These are phyloP conservation scores for Rostratula benghalensis DNA, from an alignment of 2,113 vertebrate genomes.

Conservation along the genomic window DNA sequence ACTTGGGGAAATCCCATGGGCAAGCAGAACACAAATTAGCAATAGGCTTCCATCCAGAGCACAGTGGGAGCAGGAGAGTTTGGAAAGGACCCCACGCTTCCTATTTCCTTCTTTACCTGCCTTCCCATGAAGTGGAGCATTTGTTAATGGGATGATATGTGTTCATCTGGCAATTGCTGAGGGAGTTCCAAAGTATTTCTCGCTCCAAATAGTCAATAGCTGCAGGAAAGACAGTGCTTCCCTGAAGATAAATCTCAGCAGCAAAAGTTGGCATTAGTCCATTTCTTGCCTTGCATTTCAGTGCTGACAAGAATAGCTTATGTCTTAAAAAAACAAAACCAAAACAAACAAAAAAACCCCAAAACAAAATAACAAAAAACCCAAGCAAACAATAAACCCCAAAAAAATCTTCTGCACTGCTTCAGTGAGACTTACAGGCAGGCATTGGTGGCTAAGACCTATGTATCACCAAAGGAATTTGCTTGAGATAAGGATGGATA, in stretches of 20 bases:
- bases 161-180: not conserved
- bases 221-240: not conserved
- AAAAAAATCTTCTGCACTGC: not conserved
- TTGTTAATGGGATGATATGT: not conserved
- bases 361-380: too few species aligned
- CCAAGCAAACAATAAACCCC: too few species aligned
- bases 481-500: not conserved
- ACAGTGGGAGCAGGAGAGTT: not conserved
- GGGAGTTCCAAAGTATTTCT: not conserved
- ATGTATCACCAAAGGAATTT: not conserved
- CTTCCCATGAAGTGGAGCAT: not conserved
- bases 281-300: not conserved
- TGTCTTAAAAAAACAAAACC: not conserved
- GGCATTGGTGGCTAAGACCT: not conserved
- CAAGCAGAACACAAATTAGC: not conserved
- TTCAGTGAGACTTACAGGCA: not conserved
- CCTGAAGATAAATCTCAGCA: not conserved
- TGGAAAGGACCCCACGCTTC: not conserved
- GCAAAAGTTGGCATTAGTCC: not conserved
- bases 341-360: too few species aligned
- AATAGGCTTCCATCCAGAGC: not conserved
- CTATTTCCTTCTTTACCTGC: not conserved
- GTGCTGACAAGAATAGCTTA: not conserved
- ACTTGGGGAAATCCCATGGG: not conserved
- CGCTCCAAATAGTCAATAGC: not conserved